phyloP scores from a whole-genome alignment of 2,888 invertebrate species.

The Eilema caniola region DNA sequence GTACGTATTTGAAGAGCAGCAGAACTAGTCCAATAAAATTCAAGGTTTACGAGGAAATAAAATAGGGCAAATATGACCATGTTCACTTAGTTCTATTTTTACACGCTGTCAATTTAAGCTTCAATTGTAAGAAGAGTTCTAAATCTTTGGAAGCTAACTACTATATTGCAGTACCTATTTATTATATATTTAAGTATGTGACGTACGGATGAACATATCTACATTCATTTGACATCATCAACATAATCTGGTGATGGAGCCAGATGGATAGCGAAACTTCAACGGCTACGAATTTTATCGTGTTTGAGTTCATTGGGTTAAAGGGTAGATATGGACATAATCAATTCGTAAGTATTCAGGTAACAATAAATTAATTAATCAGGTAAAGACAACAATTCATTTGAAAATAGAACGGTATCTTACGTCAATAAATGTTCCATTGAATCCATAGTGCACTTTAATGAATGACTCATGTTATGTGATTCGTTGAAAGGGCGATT shows the following conservation, averaged over 20 bases:
- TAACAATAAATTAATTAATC: no score
- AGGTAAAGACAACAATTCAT: no score
- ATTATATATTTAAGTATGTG: no score
- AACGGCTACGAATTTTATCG: background rate
- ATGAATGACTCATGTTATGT: conserved; percentile 2
- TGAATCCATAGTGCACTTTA: background rate
- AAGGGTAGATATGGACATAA: background rate
- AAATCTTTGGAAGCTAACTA: background rate
- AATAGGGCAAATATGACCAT: conserved; percentile 1
- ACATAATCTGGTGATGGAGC: background rate
- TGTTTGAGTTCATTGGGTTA: background rate
- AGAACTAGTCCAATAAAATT: conserved; percentile 16
- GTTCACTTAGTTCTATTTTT: background rate
- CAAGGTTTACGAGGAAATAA: conserved; percentile 15
- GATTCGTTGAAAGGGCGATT: background rate
- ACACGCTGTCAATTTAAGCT: background rate
- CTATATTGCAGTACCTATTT: no score
- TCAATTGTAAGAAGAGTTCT: background rate
- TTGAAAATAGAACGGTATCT: no score
- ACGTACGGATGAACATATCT: no score
- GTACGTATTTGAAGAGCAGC: conserved; percentile 15
- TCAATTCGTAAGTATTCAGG: background rate
- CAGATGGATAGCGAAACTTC: background rate
- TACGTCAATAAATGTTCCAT: background rate
- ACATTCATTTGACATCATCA: background rate